These are phyloP conservation scores for Troides aeacus DNA, from an alignment of 2,888 invertebrate species.

Conservation along the genomic window DNA sequence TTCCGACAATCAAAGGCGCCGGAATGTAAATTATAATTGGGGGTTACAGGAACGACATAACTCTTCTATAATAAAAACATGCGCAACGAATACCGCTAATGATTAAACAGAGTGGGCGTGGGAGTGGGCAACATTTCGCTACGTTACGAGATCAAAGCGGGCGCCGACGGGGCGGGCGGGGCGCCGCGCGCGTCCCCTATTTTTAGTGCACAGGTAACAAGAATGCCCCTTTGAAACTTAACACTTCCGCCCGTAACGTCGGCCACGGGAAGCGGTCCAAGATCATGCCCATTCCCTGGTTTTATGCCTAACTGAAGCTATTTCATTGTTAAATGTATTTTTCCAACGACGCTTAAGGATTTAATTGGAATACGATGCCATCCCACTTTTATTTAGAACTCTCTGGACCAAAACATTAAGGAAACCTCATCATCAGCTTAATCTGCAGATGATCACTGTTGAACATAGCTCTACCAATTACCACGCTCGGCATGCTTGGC, in stretches of 20 bases:
- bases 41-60: slow-evolving; percentile 9
- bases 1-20: slow-evolving; percentile 24
- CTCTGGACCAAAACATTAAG: too few species aligned
- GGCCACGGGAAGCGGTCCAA: slow-evolving; percentile 41
- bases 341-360: too few species aligned
- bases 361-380: too few species aligned
- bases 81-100: slow-evolving; percentile 25
- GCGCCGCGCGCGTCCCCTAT: slow-evolving; percentile 48
- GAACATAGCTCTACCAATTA: too few species aligned
- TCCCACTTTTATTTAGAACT: too few species aligned
- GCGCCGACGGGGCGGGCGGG: slow-evolving; percentile 50
- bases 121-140: slow-evolving; percentile 45
- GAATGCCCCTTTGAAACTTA: slow-evolving; percentile 76
- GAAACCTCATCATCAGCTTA: too few species aligned
- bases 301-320: slow-evolving; percentile 34
- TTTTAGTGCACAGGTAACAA: slow-evolving; percentile 77
- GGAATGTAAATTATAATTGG: slow-evolving; percentile 13
- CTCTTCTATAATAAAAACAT: slow-evolving; percentile 20
- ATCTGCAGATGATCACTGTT: too few species aligned
- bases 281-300: slow-evolving; percentile 31
- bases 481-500: too few species aligned
- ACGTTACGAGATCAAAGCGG: slow-evolving; percentile 55
- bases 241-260: slow-evolving; percentile 75
- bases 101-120: slow-evolving; percentile 26
- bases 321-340: too few species aligned